phyloP scores from a whole-genome alignment of 2,797 vertebrate species.

The Oceanodroma leucorhoa region DNA sequence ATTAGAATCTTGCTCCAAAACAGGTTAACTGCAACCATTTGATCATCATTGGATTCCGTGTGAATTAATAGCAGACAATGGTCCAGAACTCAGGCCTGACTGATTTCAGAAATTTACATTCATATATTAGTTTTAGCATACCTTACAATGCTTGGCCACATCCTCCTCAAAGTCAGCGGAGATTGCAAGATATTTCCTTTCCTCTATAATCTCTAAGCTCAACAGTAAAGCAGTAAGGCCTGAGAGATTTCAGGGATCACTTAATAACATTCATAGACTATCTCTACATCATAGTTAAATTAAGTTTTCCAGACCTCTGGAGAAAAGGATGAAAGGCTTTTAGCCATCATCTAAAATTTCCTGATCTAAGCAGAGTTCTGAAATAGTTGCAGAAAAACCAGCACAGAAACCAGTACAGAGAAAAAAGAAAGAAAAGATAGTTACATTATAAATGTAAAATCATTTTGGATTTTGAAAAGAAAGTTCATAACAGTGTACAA shows the following conservation, averaged over 20 bases:
- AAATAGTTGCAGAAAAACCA: background rate
- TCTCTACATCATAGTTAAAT: background rate
- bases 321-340: background rate
- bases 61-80: background rate
- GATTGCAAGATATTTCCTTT: background rate
- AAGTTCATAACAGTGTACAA: background rate
- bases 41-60: background rate
- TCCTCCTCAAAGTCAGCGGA: background rate
- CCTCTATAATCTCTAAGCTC: background rate
- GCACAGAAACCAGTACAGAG: background rate
- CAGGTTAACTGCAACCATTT: background rate
- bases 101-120: background rate
- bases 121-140: background rate
- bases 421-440: background rate
- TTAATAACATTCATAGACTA: background rate
- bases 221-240: background rate
- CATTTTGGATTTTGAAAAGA: background rate
- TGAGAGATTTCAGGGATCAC: background rate
- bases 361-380: background rate
- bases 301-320: background rate
- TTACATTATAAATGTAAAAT: background rate
- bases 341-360: background rate
- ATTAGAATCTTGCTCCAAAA: background rate
- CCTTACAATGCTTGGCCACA: background rate
- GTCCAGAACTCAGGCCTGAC: background rate